Evolutionary conservation across 2,113 vertebrate species (phyloP), one percentile per base, ranked within the genome.

Genomic region (Sinocyclocheilus maitianheensis): DNA sequence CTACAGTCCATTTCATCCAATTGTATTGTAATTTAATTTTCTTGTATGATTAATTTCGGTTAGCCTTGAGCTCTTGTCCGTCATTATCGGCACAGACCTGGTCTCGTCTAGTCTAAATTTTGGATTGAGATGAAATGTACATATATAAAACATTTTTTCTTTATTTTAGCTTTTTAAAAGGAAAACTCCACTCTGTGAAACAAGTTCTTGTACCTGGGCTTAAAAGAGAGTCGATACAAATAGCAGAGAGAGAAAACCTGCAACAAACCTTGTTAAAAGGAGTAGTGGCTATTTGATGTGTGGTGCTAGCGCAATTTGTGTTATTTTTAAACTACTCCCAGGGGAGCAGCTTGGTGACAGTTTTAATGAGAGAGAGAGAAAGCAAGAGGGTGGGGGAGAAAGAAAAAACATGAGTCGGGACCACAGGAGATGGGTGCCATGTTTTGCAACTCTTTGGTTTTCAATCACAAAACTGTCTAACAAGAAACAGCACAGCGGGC

Each of bases 251-350:
- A 85, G 65, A 81, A 76, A 79, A 79, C 69, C 72, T 81, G 71
- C 75, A n/a, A 62, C 40, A 62, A 87, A 84, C 77, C 48, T 88
- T 89, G 89, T 92, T 87, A 84, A 85, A 89, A 77, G 87, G 85
- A 88, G 90, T 89, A 14, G 24, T 63, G 79, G 81, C 76, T 91
- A 89, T 94, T 91, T 93, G 89, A 92, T 90, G 89, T 91, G 90
- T 76, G 79, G 87, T 91, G 77, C 55, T 88, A 86, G 88, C 0
- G 89, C 30, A 71, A 18, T 77, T 77, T 85, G 83, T 84, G 89
- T 91, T 94, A 94, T 93, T 93, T 94, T 94, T 94, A 94, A 86
- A 87, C 80, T 85, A 26, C 91, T 91, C 91, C 91, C 89, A 77
- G 43, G 91, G 87, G 90, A 91, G 88, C 85, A 65, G 90, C 87